Conservation (phyloP, 2,797 vertebrate genomes). For the Chaenodraco wilsoni region DNA sequence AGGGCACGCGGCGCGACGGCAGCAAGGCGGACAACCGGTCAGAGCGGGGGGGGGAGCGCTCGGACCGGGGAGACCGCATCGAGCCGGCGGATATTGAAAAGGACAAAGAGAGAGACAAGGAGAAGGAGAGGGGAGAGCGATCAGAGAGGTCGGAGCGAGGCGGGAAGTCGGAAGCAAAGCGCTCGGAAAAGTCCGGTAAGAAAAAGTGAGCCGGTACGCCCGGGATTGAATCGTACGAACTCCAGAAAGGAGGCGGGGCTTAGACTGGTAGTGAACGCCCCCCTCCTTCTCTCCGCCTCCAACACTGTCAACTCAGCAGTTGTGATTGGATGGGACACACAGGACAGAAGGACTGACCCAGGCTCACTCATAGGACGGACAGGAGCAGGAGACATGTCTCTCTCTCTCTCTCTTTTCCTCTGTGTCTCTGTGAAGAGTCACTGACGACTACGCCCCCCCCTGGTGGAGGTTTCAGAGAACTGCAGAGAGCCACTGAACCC, state of each 20-base stretch:
- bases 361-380: constrained; percentile 53
- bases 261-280: constrained; percentile 52
- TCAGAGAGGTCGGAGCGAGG: constrained; percentile 76
- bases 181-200: constrained; percentile 88
- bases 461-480: constrained; percentile 60
- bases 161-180: constrained; percentile 81
- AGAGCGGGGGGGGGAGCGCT: constrained; percentile 78
- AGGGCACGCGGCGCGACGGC: constrained; percentile 85
- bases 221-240: constrained; percentile 50
- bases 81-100: constrained; percentile 62
- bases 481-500: constrained; percentile 51
- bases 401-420: constrained; percentile 42
- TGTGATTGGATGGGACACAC: constrained; percentile 58
- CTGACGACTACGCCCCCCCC: constrained; percentile 38
- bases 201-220: constrained; percentile 85
- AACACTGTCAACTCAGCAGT: constrained; percentile 53
- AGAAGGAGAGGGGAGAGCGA: constrained; percentile 67
- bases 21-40: constrained; percentile 84
- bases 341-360: constrained; percentile 55
- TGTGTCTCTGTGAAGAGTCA: constrained; percentile 62
- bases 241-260: constrained; percentile 56
- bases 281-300: constrained; percentile 59
- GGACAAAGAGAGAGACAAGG: constrained; percentile 55
- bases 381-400: constrained; percentile 58
- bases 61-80: constrained; percentile 68